These are phyloP conservation scores for Brachyistius frenatus DNA, from an alignment of 2,113 vertebrate species.

Conservation along the genomic window DNA sequence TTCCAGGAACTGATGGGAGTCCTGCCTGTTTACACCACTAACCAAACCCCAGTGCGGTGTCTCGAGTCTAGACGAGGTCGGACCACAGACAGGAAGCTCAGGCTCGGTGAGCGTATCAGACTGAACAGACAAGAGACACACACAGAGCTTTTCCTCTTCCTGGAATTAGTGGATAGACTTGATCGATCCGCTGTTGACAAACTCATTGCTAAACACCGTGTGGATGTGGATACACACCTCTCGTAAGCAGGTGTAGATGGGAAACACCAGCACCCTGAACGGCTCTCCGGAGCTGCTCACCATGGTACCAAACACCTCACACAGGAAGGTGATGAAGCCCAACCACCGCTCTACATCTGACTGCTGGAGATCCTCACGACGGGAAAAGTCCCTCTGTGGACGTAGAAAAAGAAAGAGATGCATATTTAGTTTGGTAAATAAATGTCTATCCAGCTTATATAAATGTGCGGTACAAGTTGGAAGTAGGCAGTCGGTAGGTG, in stretches of 20 bases:
- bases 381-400: slow-evolving; percentile 93
- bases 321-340: slow-evolving; percentile 98
- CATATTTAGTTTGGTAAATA: not conserved
- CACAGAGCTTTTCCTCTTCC: slow-evolving; percentile 1
- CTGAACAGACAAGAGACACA: slow-evolving; percentile 11
- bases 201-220: not conserved
- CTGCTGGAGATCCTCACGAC: slow-evolving; percentile 92
- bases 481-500: slow-evolving; percentile 45
- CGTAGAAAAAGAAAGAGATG: not conserved
- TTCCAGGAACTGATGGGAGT: slow-evolving; percentile 66
- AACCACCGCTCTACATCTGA: slow-evolving; percentile 95
- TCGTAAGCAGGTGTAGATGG: slow-evolving; percentile 98
- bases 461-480: slow-evolving; percentile 7
- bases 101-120: not conserved
- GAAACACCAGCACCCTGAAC: slow-evolving; percentile 95
- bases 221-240: slow-evolving; percentile 86
- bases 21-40: slow-evolving; percentile 41
- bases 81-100: slow-evolving; percentile 65
- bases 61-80: slow-evolving; percentile 71
- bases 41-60: slow-evolving; percentile 61
- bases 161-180: not conserved
- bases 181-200: not conserved
- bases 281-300: slow-evolving; percentile 95
- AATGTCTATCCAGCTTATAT: slow-evolving; percentile 5
- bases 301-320: slow-evolving; percentile 97